Evolutionary conservation across 2,797 vertebrate genomes (phyloP), one percentile per base, ranked within the genome.

Genomic region (Bradypodion pumilum): DNA sequence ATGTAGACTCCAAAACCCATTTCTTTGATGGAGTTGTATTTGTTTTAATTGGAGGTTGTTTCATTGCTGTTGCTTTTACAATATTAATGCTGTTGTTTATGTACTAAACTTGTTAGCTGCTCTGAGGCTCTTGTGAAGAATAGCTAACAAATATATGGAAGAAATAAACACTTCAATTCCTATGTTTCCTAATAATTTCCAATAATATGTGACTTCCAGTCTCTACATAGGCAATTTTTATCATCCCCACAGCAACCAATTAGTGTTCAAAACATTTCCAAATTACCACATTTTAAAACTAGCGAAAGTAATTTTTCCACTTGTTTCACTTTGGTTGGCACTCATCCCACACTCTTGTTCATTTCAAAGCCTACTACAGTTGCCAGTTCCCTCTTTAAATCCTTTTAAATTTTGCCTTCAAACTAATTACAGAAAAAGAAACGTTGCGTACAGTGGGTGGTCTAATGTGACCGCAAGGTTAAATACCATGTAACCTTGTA

Each of bases 311-410:
- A 86, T 52, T 68, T 1, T 75, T 21, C 27, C 56, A 80, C 81
- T 68, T 89, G 37, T 85, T 80, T 73, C 82, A 73, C 42, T 87
- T 46, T 90, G 66, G 85, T 77, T 84, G 52, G 65, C 70, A 91
- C 56, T 63, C 74, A 59, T 87, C 32, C 6, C 15, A 5, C 32
- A 32, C 37, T 27, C 25, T 73, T 7, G 70, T 78, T 8, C 21
- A 0, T 29, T 79, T 78, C 52, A 29, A 29, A 23, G 25, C 25
- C 74, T 87, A 13, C 1, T 76, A 77, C 6, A 83, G 60, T 91
- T 68, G 80, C 62, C 25, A 56, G 76, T 76, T 23, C 21, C 32
- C n/a, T 12, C 44, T 25, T 59, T 35, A 49, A 83, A 86, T 37
- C 49, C 27, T 83, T 66, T 56, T 79, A 74, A 4, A 76, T 59